Evolutionary conservation across 1,140 invertebrate genomes (phyloP).

Genomic region (Latrodectus geometricus): DNA sequence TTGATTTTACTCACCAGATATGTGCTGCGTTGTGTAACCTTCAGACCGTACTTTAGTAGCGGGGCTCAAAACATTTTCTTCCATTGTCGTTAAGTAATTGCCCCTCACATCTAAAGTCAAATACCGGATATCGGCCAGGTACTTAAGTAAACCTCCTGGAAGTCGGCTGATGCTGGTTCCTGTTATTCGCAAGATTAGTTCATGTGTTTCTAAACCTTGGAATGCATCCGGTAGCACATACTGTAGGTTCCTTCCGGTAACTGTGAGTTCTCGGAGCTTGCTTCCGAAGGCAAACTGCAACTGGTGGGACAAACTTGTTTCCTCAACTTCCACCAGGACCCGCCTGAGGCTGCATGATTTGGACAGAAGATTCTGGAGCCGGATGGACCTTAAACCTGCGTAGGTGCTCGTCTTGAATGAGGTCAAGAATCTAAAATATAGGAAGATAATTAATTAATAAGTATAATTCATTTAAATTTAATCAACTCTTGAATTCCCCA

Average conservation of each 20-base stretch:
- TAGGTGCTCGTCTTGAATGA: slow-evolving; percentile 63
- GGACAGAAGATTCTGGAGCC: slow-evolving; percentile 63
- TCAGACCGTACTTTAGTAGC: slow-evolving; percentile 2
- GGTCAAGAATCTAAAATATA: slow-evolving; percentile 56
- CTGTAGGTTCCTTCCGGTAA: slow-evolving; percentile 62
- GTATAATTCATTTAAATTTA: too few relatives aligned
- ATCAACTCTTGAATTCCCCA: too few relatives aligned
- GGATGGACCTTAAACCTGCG: slow-evolving; percentile 63
- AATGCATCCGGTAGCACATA: slow-evolving; percentile 65
- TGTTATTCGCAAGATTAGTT: slow-evolving; percentile 63
- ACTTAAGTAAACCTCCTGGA: slow-evolving; percentile 61
- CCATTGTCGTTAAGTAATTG: slow-evolving; percentile 60
- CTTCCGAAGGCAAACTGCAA: slow-evolving; percentile 64
- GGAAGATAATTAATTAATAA: too few relatives aligned
- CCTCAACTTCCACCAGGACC: slow-evolving; percentile 63
- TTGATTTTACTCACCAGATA: slow-evolving; percentile 24
- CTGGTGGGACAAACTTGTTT: slow-evolving; percentile 63
- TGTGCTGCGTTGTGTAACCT: slow-evolving; percentile 47
- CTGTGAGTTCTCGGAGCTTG: slow-evolving; percentile 63
- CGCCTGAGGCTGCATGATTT: slow-evolving; percentile 54
- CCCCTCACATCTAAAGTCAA: slow-evolving; percentile 63
- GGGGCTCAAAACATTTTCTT: slow-evolving; percentile 43
- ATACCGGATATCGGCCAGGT: slow-evolving; percentile 64
- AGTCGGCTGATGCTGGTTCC: slow-evolving; percentile 62
- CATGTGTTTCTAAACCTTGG: slow-evolving; percentile 59